Base-by-base conservation (phyloP, 2,113 vertebrate genomes). In the Dromaius novaehollandiae region DNA sequence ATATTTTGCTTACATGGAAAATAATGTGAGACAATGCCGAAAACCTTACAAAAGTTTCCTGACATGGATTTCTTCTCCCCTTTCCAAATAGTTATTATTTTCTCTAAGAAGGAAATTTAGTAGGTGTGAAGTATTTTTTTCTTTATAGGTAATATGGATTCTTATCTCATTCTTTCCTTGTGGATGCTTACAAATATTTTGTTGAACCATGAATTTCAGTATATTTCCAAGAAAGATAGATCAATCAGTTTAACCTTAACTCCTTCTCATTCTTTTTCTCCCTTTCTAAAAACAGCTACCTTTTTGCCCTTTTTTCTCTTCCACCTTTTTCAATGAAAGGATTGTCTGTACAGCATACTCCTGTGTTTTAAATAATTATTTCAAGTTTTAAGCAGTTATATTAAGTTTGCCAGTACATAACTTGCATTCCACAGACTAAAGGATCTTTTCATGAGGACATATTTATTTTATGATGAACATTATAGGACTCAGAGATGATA, bases 221-320 rank as follows among this genome's bases (percentile, higher is more conserved):
- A 25, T 74, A 38, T 82, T 93, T 93, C 91, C 6, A 2, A 74
- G 50, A 93, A 95, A 84, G 73, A 68, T 7, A 93, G 75, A 86
- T 86, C 79, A 90, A 65, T 82, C 63, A 46, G 36, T 66, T 96
- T 93, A 95, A 84, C 87, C 68, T 88, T 93, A 75, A 40, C 78
- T 16, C 28, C 42, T 78, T 40, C 26, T 84, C 36, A 68, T 83
- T 87, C 44, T 51, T 92, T 74, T 89, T 85, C 55, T 78, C 26
- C 32, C 10, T 64, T 34, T 44, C 44, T 78, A 91, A 71, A 92
- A 91, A 87, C 24, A 89, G 20, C 19, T 77, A 5, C 2, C 4
- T 78, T 46, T 60, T 34, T 6, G 11, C 6, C 4, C 19, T 55
- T 38, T 36, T 68, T 36, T 42, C 3, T 48, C 12, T 86, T 66